Evolutionary conservation across 2,797 vertebrate species (phyloP).

Genomic region (Euphonia xanthogaster): DNA sequence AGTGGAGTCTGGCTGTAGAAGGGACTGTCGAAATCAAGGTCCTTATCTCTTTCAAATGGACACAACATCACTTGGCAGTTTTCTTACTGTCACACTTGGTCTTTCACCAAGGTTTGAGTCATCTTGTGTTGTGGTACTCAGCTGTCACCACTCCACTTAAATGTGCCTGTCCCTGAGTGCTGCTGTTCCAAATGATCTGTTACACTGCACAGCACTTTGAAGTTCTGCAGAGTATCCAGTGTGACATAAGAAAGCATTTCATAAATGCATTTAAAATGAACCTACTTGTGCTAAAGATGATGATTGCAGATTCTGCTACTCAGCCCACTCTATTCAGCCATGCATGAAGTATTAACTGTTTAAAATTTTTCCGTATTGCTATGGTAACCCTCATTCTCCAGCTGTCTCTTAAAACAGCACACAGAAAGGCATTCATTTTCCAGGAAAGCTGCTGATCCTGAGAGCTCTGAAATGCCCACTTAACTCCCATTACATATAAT

Average conservation of each 20-base stretch:
- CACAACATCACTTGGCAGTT: not conserved
- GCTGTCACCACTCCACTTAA: not conserved
- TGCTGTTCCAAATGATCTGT: not conserved
- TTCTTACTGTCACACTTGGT: not conserved
- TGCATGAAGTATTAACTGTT: conserved; percentile 33
- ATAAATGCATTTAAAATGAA: not conserved
- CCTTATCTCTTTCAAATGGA: not conserved
- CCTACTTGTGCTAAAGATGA: not conserved
- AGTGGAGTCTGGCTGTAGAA: not conserved
- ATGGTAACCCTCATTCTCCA: conserved; percentile 53
- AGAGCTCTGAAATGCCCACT: not conserved
- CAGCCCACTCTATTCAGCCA: not conserved
- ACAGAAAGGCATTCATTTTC: not conserved
- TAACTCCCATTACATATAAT: not conserved
- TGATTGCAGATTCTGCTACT: not conserved
- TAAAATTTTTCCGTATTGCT: conserved; percentile 52
- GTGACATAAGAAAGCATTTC: not conserved
- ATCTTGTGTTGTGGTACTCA: not conserved
- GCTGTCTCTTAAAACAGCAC: not conserved
- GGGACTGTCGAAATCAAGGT: not conserved
- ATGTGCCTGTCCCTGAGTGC: not conserved
- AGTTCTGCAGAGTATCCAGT: not conserved
- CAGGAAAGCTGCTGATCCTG: not conserved
- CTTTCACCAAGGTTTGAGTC: not conserved
- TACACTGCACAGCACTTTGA: not conserved